These are phyloP conservation scores for Lasioglossum baleicum DNA, from an alignment of 1,140 invertebrate genomes.

Conservation along the genomic window DNA sequence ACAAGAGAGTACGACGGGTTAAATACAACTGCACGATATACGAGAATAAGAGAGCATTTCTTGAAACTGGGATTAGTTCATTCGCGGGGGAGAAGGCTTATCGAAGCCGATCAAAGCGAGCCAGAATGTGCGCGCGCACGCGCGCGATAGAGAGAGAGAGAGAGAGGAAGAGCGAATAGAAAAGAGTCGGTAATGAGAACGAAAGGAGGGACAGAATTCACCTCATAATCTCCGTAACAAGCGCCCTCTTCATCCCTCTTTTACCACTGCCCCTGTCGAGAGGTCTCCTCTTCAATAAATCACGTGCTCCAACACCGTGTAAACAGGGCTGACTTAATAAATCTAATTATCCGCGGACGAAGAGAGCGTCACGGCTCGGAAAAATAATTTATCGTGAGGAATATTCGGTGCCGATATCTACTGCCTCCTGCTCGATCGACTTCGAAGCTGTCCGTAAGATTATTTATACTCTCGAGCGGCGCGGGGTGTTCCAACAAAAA, in stretches of 20 bases:
- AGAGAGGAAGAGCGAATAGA: too few relatives aligned
- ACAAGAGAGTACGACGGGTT: too few relatives aligned
- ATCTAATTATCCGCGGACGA: slow-evolving; percentile 65
- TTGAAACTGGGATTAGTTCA: slow-evolving; percentile 53
- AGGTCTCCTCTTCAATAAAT: slow-evolving; percentile 65
- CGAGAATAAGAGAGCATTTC: too few relatives aligned
- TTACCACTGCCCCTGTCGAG: slow-evolving; percentile 33
- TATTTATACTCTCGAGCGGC: slow-evolving; percentile 12
- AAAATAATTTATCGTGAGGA: slow-evolving; percentile 62
- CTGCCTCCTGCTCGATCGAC: slow-evolving; percentile 20
- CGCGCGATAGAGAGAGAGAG: slow-evolving; percentile 2
- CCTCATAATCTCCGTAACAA: slow-evolving; percentile 67
- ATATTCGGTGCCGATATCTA: slow-evolving; percentile 50
- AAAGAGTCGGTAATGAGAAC: slow-evolving; percentile 18
- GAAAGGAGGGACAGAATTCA: slow-evolving; percentile 51
- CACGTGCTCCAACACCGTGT: slow-evolving; percentile 64
- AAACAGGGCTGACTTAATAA: slow-evolving; percentile 70
- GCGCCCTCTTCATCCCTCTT: slow-evolving; percentile 42
- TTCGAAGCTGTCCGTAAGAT: slow-evolving; percentile 27
- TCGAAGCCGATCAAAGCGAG: slow-evolving; percentile 58
- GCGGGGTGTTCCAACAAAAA: neutral
- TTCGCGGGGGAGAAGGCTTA: slow-evolving; percentile 56
- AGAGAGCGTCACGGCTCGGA: slow-evolving; percentile 11
- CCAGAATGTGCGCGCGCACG: neutral
- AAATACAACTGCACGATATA: too few relatives aligned